A percentile compares a stretch with the other conserved stretches of the same genome.
Conservation (phyloP, 2,113 vertebrate genomes). For the Pungitius pungitius region DNA sequence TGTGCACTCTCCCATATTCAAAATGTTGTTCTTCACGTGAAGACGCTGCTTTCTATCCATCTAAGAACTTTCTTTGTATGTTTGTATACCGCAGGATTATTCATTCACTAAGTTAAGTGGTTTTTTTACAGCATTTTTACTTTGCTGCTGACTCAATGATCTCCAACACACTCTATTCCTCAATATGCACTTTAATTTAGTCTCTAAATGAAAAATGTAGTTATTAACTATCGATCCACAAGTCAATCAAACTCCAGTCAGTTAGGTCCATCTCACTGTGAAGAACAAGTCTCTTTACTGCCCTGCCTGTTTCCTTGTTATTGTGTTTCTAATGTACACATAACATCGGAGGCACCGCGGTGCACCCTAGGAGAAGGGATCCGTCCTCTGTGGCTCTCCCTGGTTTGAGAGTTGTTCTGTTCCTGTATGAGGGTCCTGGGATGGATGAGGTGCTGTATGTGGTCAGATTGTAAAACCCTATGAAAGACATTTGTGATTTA, state of each 20-base stretch:
- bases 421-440: too few relatives aligned
- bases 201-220: conserved; percentile 19
- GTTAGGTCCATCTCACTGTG: neutral
- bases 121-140: neutral
- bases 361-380: too few relatives aligned
- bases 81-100: neutral
- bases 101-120: neutral
- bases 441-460: too few relatives aligned
- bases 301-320: too few relatives aligned
- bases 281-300: neutral
- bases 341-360: too few relatives aligned
- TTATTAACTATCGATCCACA: conserved; percentile 45
- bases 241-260: conserved; percentile 21
- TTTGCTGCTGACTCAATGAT: neutral
- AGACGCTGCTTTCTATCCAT: neutral
- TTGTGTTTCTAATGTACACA: too few relatives aligned
- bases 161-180: neutral
- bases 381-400: too few relatives aligned
- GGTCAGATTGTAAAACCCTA: too few relatives aligned
- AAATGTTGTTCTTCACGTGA: conserved; percentile 1
- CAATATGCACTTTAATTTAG: neutral
- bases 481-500: too few relatives aligned
- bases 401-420: too few relatives aligned
- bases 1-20: neutral
- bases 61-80: neutral